Evolutionary conservation across 2,888 invertebrate genomes (phyloP), one percentile per base, ranked within the genome.

Genomic region (Lottia scabra): DNA sequence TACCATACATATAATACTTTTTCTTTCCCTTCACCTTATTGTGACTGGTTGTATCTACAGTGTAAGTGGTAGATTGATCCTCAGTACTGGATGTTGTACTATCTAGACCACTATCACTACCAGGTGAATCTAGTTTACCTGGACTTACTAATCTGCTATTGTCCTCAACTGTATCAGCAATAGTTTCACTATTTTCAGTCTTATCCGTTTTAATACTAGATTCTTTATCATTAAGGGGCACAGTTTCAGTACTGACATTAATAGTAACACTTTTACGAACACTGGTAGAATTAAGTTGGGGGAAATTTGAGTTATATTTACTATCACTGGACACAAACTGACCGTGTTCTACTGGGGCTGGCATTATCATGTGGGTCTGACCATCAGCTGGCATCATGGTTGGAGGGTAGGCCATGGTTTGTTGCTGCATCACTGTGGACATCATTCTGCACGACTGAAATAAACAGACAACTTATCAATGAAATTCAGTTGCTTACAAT

Each of bases 1-100:
- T 81, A n/a, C 85, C 85, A 74, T 85, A 86, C 83, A 84, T 85
- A 71, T 84, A 86, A 72, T 85, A 86, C 71, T 84, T 83, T 27
- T 82, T 77, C 70, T 82, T 83, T 64, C 81, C 80, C 71, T 82
- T 83, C 12, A 66, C 72, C 48, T 73, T 74, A n/a, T 65, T 68
- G 8, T 68, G 30, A 23, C 67, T 66, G 16, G 65, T 62, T 16
- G n/a, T 26, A 23, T 68, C 68, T 16, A 63, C 15, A 0, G 30
- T 23, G 23, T 56, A 56, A 38, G 38, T 38, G 56, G 19, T 56
- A 23, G 23, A 23, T 56, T 19, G 23, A 10, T 56, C 56, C 23
- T 56, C 56, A 10, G 56, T 23, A 56, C 56, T 23, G 13, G 56
- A 56, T 19, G 56, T 56, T 19, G 56, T 56, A 23, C 56, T 56